These are phyloP conservation scores for Brachystomella parvula DNA, from an alignment of 1,140 invertebrate genomes.

Conservation along the genomic window DNA sequence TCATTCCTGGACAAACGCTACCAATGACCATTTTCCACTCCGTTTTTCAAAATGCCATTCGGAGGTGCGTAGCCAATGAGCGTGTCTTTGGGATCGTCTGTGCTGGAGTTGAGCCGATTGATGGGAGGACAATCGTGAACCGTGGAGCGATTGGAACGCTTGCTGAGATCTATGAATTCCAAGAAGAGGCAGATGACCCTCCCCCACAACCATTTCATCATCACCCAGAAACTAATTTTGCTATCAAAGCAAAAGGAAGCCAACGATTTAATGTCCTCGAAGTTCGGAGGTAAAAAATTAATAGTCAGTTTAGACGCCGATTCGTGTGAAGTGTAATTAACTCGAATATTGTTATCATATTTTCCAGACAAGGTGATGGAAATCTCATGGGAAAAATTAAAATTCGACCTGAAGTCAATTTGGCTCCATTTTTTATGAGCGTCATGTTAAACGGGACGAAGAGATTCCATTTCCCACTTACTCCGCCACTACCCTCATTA, in stretches of 20 bases:
- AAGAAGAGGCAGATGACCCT: slow-evolving; percentile 43
- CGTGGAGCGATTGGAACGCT: slow-evolving; percentile 53
- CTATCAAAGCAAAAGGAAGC: slow-evolving; percentile 56
- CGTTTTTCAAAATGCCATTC: slow-evolving; percentile 50
- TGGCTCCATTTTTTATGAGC: slow-evolving; percentile 48
- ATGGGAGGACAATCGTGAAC: slow-evolving; percentile 14
- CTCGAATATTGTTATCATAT: too few relatives aligned
- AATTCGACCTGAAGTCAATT: slow-evolving; percentile 56
- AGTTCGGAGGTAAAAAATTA: slow-evolving; percentile 42
- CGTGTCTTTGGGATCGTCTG: slow-evolving; percentile 55
- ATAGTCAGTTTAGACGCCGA: too few relatives aligned
- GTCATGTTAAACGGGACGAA: slow-evolving; percentile 44
- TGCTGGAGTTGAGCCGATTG: slow-evolving; percentile 23
- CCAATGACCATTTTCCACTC: slow-evolving; percentile 57
- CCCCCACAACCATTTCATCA: slow-evolving; percentile 1
- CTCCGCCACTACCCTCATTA: background rate
- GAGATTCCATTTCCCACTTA: slow-evolving; percentile 42
- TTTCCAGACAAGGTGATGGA: slow-evolving; percentile 49
- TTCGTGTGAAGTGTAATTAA: too few relatives aligned
- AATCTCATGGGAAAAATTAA: slow-evolving; percentile 52
- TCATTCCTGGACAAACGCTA: slow-evolving; percentile 64
- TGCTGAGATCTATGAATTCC: slow-evolving; percentile 62
- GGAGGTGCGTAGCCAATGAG: slow-evolving; percentile 49
- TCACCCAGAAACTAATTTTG: slow-evolving; percentile 39
- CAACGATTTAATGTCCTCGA: slow-evolving; percentile 57